Evolutionary conservation across 2,797 vertebrate species (phyloP).

Genomic region (Helostoma temminkii): DNA sequence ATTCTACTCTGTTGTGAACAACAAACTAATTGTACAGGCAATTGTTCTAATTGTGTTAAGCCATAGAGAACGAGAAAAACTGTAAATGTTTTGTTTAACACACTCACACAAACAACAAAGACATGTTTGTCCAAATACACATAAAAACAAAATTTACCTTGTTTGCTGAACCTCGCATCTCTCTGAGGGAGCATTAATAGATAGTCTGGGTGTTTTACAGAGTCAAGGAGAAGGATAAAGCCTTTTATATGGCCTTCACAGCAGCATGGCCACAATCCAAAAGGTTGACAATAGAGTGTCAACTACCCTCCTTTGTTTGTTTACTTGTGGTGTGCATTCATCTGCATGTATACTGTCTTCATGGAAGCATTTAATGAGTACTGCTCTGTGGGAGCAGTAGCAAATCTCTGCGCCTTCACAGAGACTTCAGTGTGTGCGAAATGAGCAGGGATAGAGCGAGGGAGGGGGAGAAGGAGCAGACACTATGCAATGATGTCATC

Average conservation of each 20-base stretch:
- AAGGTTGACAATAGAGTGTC: conserved; percentile 64
- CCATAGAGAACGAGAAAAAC: too few relatives aligned
- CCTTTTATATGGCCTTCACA: conserved; percentile 67
- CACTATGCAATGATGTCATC: conserved; percentile 82
- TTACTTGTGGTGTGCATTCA: conserved; percentile 54
- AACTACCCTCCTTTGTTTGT: conserved; percentile 70
- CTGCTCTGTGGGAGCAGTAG: conserved; percentile 77
- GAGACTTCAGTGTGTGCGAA: conserved; percentile 75
- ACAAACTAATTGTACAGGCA: too few relatives aligned
- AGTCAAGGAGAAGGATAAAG: conserved; percentile 66
- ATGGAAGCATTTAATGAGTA: conserved; percentile 45
- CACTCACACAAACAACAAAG: conserved; percentile 4
- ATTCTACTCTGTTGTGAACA: too few relatives aligned
- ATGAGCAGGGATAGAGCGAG: conserved; percentile 56
- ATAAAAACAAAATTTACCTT: conserved; percentile 45
- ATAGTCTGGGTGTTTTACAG: conserved; percentile 71
- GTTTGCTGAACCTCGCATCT: conserved; percentile 37
- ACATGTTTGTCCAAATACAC: conserved; percentile 16
- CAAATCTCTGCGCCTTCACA: conserved; percentile 88
- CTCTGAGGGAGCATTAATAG: conserved; percentile 62
- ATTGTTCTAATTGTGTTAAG: too few relatives aligned
- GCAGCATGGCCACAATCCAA: conserved; percentile 60
- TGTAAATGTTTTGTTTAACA: conserved; percentile 9
- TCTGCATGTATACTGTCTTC: conserved; percentile 39
- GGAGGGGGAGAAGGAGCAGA: conserved; percentile 72